Base-by-base conservation (phyloP, 1,140 invertebrate species). In the Papilio machaon region DNA sequence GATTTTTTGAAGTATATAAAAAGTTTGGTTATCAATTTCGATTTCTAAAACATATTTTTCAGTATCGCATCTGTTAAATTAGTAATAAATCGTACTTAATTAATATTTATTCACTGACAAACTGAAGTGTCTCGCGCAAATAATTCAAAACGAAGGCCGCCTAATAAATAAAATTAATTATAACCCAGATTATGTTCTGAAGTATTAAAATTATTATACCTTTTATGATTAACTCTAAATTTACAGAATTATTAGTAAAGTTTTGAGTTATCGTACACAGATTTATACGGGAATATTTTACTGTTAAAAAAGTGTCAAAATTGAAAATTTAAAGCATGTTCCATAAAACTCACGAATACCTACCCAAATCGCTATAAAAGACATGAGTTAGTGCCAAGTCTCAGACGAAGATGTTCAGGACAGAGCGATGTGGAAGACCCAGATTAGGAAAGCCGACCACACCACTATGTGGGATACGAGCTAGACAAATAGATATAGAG, bases 81-180 rank as follows among this genome's bases (percentile, higher is more conserved):
- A 7, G 30, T 70, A 70, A 70, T 70, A 70, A 70, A 70, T 70
- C 15, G 6, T 35, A 35, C 35, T 70, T 70, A 70, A 70, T 70
- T 70, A 70, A 70, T 70, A 70, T 70, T 70, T 70, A 70, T 70
- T 35, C 64, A 11, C 64, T 70, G 30, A 70, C 64, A 70, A 70
- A 70, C 23, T 70, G 64, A 70, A 70, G 30, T 38, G 23, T 70
- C 64, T 70, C 10, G 2, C 19, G 60, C 19, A 64, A 64, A 64
- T 64, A 70, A 70, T 70, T 70, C 13, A 70, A 70, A 70, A 70
- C 30, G 64, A 35, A 35, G 64, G 30, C 30, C 0, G 30, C 23
- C 64, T 70, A 70, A 70, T 70, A 70, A 70, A 15, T 70, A 7
- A 35, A 70, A 70, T 38, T 35, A 70, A 35, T 70, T 35, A 38